These are phyloP conservation scores for Hybognathus amarus DNA, from an alignment of 2,797 vertebrate genomes.

Conservation along the genomic window DNA sequence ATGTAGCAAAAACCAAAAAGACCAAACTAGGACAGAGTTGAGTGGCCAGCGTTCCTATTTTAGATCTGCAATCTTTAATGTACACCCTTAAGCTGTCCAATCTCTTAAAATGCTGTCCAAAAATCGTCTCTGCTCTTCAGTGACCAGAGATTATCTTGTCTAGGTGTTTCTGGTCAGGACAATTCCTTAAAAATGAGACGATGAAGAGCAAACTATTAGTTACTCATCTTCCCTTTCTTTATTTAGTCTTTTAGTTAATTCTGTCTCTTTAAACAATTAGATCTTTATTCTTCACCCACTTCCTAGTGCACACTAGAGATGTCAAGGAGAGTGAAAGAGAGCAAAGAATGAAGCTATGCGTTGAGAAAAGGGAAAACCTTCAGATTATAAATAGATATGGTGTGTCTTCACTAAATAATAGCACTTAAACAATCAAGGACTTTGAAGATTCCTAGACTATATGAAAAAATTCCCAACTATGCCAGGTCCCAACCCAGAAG, in stretches of 20 bases:
- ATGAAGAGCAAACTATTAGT: not conserved
- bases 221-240: not conserved
- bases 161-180: conserved; percentile 41
- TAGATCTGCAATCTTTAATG: conserved; percentile 58
- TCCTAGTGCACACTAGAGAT: conserved; percentile 44
- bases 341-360: conserved; percentile 33
- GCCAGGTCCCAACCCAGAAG: conserved; percentile 44
- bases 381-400: conserved; percentile 52
- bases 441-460: conserved; percentile 30
- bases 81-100: conserved; percentile 54
- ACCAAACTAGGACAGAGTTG: conserved; percentile 60
- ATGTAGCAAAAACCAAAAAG: conserved; percentile 46
- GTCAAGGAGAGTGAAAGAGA: conserved; percentile 38
- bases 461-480: not conserved
- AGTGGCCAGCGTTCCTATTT: conserved; percentile 51
- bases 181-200: conserved; percentile 7
- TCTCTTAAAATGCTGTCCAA: conserved; percentile 57
- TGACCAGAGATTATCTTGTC: not conserved
- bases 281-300: conserved; percentile 48
- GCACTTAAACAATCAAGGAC: conserved; percentile 41
- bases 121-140: not conserved
- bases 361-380: conserved; percentile 43
- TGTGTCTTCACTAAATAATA: conserved; percentile 50
- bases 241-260: not conserved
- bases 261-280: conserved; percentile 42